Evolutionary conservation across 2,113 vertebrate genomes (phyloP).

Genomic region (Leucopsar rothschildi): DNA sequence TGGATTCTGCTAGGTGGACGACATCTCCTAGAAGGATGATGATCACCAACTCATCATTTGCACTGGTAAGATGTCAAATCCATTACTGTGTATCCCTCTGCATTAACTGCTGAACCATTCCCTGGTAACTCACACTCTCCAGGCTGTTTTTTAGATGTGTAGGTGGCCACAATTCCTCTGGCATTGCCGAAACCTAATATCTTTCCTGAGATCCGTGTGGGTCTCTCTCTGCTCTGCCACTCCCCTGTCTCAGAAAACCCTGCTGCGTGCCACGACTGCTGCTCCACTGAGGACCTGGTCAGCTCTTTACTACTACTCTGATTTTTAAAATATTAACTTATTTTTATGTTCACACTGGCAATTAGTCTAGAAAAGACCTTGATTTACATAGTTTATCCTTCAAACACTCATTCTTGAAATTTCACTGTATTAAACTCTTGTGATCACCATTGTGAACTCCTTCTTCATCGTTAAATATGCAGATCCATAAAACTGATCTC

Average conservation of each 20-base stretch:
- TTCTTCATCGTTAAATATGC: not conserved
- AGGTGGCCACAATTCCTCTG: accelerated
- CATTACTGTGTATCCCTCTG: not conserved
- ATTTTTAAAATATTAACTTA: not conserved
- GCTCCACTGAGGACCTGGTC: accelerated
- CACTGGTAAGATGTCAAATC: not conserved
- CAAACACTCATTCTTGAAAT: not conserved
- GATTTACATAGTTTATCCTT: not conserved
- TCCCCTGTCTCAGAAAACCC: not conserved
- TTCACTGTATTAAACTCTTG: not conserved
- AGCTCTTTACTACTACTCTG: not conserved
- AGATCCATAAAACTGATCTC: not conserved
- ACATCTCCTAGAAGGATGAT: not conserved
- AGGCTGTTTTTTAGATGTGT: not conserved
- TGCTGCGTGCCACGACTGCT: accelerated
- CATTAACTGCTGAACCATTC: not conserved
- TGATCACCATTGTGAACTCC: not conserved
- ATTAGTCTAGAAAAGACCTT: not conserved
- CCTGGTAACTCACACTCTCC: no score
- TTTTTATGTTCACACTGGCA: not conserved
- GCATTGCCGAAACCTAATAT: not conserved
- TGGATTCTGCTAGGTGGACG: not conserved
- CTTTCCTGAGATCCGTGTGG: accelerated
- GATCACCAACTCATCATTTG: not conserved
- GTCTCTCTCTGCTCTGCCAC: not conserved